These are phyloP conservation scores for Seira ritae DNA, from an alignment of 2,888 invertebrate species.

Conservation along the genomic window DNA sequence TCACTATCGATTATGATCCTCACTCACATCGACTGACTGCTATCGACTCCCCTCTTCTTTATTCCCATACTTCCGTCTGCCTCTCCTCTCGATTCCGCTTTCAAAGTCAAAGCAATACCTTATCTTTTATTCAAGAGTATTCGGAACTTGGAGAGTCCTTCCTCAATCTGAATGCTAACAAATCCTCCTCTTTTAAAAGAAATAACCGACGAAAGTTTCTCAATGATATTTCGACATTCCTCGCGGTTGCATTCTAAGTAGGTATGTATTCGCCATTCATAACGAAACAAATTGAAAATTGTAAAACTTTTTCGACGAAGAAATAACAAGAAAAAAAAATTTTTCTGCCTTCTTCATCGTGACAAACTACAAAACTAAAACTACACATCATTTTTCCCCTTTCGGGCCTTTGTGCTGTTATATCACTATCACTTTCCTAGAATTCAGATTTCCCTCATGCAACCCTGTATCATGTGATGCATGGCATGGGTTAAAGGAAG, in stretches of 20 bases:
- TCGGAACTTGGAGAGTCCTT: too few relatives aligned
- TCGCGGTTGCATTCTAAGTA: not conserved
- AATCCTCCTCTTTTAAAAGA: not conserved
- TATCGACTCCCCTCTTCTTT: not conserved
- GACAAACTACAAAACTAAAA: not conserved
- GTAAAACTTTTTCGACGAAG: not conserved
- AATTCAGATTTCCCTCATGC: too few relatives aligned
- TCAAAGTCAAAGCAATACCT: too few relatives aligned
- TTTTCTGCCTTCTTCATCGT: not conserved
- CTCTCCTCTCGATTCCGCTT: too few relatives aligned
- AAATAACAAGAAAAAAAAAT: not conserved
- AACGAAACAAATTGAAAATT: not conserved
- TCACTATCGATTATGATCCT: not conserved
- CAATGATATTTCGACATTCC: too few relatives aligned
- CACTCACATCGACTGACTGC: too few relatives aligned
- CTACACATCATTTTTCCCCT: not conserved
- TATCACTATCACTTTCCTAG: too few relatives aligned
- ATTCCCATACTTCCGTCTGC: not conserved
- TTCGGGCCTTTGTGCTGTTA: not conserved
- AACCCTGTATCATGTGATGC: too few relatives aligned
- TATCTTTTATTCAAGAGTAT: too few relatives aligned
- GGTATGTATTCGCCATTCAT: not conserved
- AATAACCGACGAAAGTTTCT: not conserved
- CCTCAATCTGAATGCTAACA: not conserved
- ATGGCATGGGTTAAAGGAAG: too few relatives aligned